phyloP scores from a whole-genome alignment of 2,797 vertebrate species.

The Crenichthys baileyi region DNA sequence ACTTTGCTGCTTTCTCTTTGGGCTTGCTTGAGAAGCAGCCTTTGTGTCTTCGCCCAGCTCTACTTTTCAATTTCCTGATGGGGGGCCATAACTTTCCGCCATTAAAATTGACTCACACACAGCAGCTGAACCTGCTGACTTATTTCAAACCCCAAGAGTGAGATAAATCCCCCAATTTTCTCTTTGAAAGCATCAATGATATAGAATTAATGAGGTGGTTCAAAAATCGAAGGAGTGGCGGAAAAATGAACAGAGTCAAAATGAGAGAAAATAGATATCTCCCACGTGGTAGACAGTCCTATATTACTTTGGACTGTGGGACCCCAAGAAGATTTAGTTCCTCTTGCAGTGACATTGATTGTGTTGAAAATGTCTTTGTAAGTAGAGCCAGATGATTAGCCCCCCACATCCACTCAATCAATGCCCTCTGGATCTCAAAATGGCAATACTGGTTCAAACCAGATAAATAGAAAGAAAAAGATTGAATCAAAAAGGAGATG shows the following conservation, averaged over 20 bases:
- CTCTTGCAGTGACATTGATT: slow-evolving; percentile 73
- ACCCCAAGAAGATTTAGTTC: slow-evolving; percentile 64
- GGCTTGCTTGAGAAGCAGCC: slow-evolving; percentile 38
- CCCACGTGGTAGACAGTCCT: slow-evolving; percentile 32
- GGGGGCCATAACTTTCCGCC: slow-evolving; percentile 44
- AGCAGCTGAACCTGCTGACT: slow-evolving; percentile 45
- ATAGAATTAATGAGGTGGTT: slow-evolving; percentile 58
- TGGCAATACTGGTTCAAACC: slow-evolving; percentile 61
- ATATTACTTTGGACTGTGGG: slow-evolving; percentile 42
- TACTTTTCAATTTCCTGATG: slow-evolving; percentile 54
- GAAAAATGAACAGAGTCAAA: slow-evolving; percentile 43
- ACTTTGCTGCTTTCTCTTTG: slow-evolving; percentile 39
- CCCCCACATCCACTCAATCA: slow-evolving; percentile 62
- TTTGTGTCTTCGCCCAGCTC: slow-evolving; percentile 39
- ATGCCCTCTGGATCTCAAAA: slow-evolving; percentile 51
- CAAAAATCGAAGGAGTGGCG: slow-evolving; percentile 52
- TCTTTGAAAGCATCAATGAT: slow-evolving; percentile 57
- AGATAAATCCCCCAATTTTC: slow-evolving; percentile 48
- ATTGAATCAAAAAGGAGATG: slow-evolving; percentile 19
- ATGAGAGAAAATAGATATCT: slow-evolving; percentile 53
- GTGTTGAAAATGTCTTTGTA: slow-evolving; percentile 74
- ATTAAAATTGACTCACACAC: slow-evolving; percentile 57
- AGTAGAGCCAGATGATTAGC: slow-evolving; percentile 60
- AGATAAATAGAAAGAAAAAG: slow-evolving; percentile 52
- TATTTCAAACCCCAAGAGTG: slow-evolving; percentile 49